Conservation (phyloP, 2,113 vertebrate species). For the Numenius arquata region DNA sequence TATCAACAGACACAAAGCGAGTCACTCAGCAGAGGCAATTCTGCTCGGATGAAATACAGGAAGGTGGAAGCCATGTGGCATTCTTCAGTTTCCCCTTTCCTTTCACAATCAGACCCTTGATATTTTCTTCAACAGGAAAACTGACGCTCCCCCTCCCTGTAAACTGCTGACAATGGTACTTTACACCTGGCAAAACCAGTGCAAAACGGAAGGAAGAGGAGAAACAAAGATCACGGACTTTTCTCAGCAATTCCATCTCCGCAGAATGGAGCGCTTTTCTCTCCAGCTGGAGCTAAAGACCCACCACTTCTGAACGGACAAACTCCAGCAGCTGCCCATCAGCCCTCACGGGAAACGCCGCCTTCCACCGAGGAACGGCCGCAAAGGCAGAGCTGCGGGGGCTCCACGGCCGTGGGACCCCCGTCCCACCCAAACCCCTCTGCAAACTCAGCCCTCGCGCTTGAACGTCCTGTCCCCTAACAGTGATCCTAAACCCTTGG, state of each 20-base stretch:
- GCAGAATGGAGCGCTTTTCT: neutral
- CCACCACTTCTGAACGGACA: neutral
- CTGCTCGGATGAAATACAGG: constrained; percentile 33
- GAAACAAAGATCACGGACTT: constrained; percentile 37
- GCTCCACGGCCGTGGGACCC: neutral
- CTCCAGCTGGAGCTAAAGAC: neutral
- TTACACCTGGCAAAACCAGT: constrained; percentile 38
- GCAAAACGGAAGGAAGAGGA: constrained; percentile 35
- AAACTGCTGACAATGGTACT: constrained; percentile 42
- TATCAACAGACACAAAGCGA: neutral
- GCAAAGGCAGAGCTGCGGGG: too few species aligned
- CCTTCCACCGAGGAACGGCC: rapidly evolving
- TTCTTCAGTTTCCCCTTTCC: constrained; percentile 38
- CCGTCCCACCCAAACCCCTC: rapidly evolving
- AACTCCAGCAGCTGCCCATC: neutral
- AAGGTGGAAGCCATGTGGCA: constrained; percentile 28
- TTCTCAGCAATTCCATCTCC: neutral
- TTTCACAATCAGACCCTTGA: constrained; percentile 27
- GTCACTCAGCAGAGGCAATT: neutral
- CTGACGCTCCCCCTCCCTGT: neutral
- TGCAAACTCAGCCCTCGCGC: neutral
- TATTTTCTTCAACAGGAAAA: constrained; percentile 53
- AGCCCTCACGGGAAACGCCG: neutral
- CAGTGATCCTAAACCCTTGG: neutral
- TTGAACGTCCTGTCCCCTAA: neutral